Conservation (phyloP, 2,888 invertebrate species). For the Tetanocera ferruginea region DNA sequence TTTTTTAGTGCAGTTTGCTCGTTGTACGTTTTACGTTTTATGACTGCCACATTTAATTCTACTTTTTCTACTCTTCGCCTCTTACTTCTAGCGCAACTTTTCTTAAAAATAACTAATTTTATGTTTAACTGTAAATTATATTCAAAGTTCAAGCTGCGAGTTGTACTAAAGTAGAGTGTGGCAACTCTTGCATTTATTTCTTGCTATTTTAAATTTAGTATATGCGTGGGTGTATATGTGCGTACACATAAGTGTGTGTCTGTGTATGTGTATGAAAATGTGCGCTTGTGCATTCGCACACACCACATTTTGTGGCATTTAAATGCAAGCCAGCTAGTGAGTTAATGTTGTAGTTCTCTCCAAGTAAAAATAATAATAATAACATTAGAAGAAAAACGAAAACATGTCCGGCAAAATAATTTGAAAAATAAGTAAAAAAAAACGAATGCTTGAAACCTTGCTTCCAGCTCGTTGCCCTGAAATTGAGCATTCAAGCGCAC, state of each 20-base stretch:
- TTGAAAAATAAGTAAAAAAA: not conserved
- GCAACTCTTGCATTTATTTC: not conserved
- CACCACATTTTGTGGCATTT: not conserved
- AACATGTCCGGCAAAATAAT: not conserved
- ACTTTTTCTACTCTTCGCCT: not conserved
- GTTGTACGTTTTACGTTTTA: not conserved
- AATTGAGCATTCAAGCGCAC: conserved; percentile 4
- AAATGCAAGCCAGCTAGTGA: not conserved
- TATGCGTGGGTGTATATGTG: not conserved
- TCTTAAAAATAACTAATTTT: not conserved
- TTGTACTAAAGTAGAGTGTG: conserved; percentile 2
- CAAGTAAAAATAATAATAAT: not conserved
- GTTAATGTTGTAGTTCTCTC: not conserved
- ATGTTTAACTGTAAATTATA: conserved; percentile 26
- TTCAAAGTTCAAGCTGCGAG: conserved; percentile 13
- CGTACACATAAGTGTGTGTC: not conserved
- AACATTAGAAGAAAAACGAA: not conserved
- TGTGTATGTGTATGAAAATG: not conserved
- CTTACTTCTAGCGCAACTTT: not conserved
- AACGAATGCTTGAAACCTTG: not conserved
- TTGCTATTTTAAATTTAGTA: not conserved
- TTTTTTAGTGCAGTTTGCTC: not conserved
- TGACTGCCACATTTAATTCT: not conserved
- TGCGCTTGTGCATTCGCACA: not conserved
- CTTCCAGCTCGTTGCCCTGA: not conserved